Percentiles rank a stretch among this genome's conserved stretches.
Evolutionary conservation across 2,888 invertebrate genomes (phyloP).

Genomic region (Auanema freiburgensis): DNA sequence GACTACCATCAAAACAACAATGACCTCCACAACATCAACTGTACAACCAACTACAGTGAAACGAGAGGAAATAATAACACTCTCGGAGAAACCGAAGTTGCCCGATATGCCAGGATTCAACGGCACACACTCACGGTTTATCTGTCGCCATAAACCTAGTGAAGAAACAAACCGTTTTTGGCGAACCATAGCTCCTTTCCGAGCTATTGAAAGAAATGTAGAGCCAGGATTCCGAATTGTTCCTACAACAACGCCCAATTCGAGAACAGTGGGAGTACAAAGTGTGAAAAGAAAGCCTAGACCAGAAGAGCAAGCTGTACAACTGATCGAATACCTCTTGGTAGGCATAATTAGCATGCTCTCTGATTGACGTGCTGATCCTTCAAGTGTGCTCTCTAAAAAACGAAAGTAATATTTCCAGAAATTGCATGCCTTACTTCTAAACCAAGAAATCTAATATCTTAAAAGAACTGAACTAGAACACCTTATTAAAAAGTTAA

Average conservation of each 20-base stretch:
- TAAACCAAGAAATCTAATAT: no score
- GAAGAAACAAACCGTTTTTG: slow-evolving; percentile 17
- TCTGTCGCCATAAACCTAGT: slow-evolving; percentile 39
- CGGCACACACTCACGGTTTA: slow-evolving; percentile 29
- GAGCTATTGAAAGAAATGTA: slow-evolving; percentile 36
- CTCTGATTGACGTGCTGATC: no score
- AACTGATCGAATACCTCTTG: slow-evolving; percentile 45
- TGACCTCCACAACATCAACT: no score
- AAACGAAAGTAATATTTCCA: no score
- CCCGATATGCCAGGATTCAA: no score
- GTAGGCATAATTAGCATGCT: slow-evolving; percentile 25
- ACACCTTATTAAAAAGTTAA: no score
- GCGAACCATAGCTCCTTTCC: slow-evolving; percentile 41
- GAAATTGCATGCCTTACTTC: no score
- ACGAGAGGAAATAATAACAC: neutral
- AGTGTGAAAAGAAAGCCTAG: slow-evolving; percentile 8
- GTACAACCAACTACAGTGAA: no score
- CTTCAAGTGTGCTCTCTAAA: no score
- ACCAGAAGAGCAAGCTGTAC: slow-evolving; percentile 7
- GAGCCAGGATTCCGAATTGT: slow-evolving; percentile 23
- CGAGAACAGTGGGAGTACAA: neutral
- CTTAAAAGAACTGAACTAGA: no score
- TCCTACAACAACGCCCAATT: slow-evolving; percentile 15
- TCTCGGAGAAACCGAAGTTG: no score
- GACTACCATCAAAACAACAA: neutral